Conservation (phyloP, 2,113 vertebrate genomes). For the Albula glossodonta region DNA sequence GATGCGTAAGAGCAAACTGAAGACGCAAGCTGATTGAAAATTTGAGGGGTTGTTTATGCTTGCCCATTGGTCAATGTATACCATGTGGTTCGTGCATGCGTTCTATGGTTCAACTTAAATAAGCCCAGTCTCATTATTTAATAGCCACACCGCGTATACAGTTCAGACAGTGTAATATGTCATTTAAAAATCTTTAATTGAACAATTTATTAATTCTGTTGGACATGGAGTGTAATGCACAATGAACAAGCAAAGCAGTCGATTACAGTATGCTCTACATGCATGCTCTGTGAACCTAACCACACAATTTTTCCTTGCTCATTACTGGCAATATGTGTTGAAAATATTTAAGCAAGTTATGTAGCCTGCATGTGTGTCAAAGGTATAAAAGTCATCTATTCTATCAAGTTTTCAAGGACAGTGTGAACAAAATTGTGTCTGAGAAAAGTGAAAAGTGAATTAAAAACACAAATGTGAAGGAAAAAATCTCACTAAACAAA, state of each 20-base stretch:
- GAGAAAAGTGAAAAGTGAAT: neutral
- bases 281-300: neutral
- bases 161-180: neutral
- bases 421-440: neutral
- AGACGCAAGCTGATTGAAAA: too few species aligned
- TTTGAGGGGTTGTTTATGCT: too few species aligned
- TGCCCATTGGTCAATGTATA: too few species aligned
- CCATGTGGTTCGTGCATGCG: too few species aligned
- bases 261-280: neutral
- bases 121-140: too few species aligned
- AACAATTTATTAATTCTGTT: neutral
- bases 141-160: neutral
- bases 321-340: neutral
- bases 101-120: too few species aligned
- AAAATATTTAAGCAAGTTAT: neutral
- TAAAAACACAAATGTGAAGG: neutral
- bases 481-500: neutral
- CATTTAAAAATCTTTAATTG: neutral
- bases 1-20: too few species aligned
- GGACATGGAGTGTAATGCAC: neutral
- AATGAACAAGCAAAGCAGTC: neutral
- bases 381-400: neutral
- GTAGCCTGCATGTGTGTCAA: neutral
- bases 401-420: neutral
- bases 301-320: neutral